A percentile compares a stretch with the other conserved stretches of the same genome.
Evolutionary conservation across 2,888 invertebrate genomes (phyloP).

Genomic region (Amiota mariae): DNA sequence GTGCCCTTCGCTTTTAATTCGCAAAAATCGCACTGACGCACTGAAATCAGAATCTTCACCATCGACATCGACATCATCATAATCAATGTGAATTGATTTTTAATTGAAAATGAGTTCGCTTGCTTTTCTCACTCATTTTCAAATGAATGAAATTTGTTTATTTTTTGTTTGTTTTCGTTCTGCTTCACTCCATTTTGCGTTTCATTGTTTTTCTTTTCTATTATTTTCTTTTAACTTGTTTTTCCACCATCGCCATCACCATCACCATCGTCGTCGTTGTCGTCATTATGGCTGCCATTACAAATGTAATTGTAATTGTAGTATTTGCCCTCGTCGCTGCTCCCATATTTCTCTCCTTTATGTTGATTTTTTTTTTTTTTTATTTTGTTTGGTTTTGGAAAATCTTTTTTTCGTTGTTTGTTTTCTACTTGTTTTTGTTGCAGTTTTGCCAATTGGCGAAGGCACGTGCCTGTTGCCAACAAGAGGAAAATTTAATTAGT

Average conservation of each 20-base stretch:
- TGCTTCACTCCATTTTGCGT: background rate
- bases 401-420: background rate
- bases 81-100: conserved; percentile 37
- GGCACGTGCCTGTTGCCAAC: conserved; percentile 20
- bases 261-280: too few relatives aligned
- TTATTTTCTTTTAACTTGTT: background rate
- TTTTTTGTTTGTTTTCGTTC: background rate
- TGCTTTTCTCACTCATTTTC: background rate
- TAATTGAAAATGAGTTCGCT: conserved; percentile 27
- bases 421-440: conserved; percentile 5
- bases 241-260: background rate
- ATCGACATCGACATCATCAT: conserved; percentile 8
- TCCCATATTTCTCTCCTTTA: background rate
- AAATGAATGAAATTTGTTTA: conserved; percentile 35
- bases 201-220: background rate
- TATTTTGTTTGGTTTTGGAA: background rate
- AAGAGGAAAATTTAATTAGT: conserved; percentile 34
- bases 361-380: conserved; percentile 8
- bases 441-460: conserved; percentile 28
- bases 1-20: too few relatives aligned
- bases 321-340: background rate
- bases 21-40: too few relatives aligned
- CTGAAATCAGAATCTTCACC: too few relatives aligned
- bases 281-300: conserved; percentile 24
- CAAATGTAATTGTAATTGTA: conserved; percentile 16